These are phyloP conservation scores for Leptinotarsa peninsularis DNA, from an alignment of 2,888 invertebrate species.

Conservation along the genomic window DNA sequence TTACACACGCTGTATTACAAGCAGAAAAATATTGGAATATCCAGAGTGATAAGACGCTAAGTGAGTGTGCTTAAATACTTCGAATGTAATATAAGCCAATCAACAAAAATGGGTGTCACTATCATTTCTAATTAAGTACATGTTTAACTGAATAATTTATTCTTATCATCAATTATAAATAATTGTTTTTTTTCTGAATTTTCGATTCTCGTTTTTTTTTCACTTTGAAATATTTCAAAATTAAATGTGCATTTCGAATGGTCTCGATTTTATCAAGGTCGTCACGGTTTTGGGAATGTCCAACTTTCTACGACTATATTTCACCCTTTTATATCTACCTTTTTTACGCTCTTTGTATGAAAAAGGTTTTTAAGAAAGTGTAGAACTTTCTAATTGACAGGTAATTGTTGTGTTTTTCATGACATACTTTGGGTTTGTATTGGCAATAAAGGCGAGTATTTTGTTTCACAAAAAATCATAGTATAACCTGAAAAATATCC, in stretches of 20 bases:
- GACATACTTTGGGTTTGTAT: not conserved
- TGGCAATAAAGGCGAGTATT: not conserved
- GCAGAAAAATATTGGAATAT: too few species aligned
- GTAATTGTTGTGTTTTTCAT: not conserved
- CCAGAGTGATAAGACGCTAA: too few species aligned
- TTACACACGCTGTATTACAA: too few species aligned
- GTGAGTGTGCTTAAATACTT: too few species aligned
- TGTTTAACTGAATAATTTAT: too few species aligned
- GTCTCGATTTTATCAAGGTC: not conserved
- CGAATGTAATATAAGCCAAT: too few species aligned
- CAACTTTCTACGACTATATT: constrained; percentile 7
- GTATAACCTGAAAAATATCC: too few species aligned
- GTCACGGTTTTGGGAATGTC: not conserved
- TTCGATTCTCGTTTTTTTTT: not conserved
- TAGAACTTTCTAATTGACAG: not conserved
- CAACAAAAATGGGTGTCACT: too few species aligned
- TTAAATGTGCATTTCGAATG: not conserved
- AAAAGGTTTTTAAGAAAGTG: constrained; percentile 17
- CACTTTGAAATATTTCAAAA: not conserved
- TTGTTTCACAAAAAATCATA: too few species aligned
- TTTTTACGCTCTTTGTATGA: constrained; percentile 2
- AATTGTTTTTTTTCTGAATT: too few species aligned
- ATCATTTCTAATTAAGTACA: too few species aligned
- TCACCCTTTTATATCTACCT: constrained; percentile 3
- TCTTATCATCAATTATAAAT: too few species aligned